Conservation (phyloP, 1,140 invertebrate species). For the Drosophila pectinifera region DNA sequence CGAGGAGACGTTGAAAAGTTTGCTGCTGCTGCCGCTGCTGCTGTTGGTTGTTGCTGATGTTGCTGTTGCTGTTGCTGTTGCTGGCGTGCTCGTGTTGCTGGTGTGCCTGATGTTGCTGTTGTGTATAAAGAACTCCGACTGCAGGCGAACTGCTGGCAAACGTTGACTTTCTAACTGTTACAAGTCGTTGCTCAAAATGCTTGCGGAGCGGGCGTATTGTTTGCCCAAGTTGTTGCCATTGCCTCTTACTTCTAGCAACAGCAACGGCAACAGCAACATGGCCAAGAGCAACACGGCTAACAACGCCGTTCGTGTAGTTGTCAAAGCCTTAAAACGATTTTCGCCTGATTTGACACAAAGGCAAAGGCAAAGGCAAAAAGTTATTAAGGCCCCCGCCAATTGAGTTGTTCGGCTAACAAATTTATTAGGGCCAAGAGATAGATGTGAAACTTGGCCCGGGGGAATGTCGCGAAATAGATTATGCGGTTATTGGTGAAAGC, state of each 20-base stretch:
- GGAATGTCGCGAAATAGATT: constrained; percentile 47
- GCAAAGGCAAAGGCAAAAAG: constrained; percentile 55
- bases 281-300: constrained; percentile 41
- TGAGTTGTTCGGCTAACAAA: constrained; percentile 71
- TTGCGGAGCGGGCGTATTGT: constrained; percentile 73
- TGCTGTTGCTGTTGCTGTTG: constrained; percentile 41
- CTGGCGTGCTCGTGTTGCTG: constrained; percentile 33
- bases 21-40: constrained; percentile 23
- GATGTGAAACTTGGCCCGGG: constrained; percentile 3
- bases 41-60: constrained; percentile 29
- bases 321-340: constrained; percentile 80
- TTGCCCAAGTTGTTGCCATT: constrained; percentile 60
- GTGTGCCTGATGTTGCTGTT: constrained; percentile 41
- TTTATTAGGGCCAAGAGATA: constrained; percentile 41
- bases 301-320: constrained; percentile 64
- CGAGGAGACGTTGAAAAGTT: constrained; percentile 60
- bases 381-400: constrained; percentile 77
- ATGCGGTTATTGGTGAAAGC: constrained; percentile 29
- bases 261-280: constrained; percentile 53
- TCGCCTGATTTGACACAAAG: constrained; percentile 79
- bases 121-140: constrained; percentile 55
- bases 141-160: constrained; percentile 41
- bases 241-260: constrained; percentile 43
- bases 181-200: constrained; percentile 69
- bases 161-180: constrained; percentile 80